A percentile compares a stretch with the other conserved stretches of the same genome.
phyloP scores from a whole-genome alignment of 2,888 invertebrate genomes.

The Siphonodentalium dalli region DNA sequence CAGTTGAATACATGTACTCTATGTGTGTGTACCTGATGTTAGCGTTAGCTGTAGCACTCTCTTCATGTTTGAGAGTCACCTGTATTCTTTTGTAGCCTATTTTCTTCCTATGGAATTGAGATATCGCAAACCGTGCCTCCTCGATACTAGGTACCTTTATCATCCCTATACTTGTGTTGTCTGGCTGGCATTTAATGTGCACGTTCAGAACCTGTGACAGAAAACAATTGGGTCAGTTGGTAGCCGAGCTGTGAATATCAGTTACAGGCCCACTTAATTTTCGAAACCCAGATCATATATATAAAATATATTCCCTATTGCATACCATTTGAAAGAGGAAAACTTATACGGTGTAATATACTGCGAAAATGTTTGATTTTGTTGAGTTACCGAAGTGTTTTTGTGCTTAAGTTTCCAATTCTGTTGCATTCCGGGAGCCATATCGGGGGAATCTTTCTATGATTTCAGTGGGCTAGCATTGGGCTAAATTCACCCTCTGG shows the following conservation, averaged over 20 bases:
- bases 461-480: no score
- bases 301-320: neutral
- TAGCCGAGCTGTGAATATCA: neutral
- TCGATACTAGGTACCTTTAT: slow-evolving; percentile 76
- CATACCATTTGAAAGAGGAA: no score
- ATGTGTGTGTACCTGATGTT: slow-evolving; percentile 47
- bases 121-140: slow-evolving; percentile 76
- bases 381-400: no score
- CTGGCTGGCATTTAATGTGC: slow-evolving; percentile 72
- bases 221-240: neutral
- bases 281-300: neutral
- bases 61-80: slow-evolving; percentile 67
- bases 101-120: slow-evolving; percentile 82
- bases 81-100: slow-evolving; percentile 82
- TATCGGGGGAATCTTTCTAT: no score
- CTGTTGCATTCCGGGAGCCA: no score
- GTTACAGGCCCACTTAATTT: neutral
- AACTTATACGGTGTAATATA: no score
- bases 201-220: slow-evolving; percentile 69
- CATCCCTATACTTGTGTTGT: slow-evolving; percentile 75
- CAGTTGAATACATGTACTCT: no score
- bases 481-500: no score
- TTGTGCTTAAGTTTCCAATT: no score
- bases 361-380: no score
- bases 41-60: slow-evolving; percentile 40